Evolutionary conservation across 1,140 invertebrate genomes (phyloP).

Genomic region (Drosophila melanica): DNA sequence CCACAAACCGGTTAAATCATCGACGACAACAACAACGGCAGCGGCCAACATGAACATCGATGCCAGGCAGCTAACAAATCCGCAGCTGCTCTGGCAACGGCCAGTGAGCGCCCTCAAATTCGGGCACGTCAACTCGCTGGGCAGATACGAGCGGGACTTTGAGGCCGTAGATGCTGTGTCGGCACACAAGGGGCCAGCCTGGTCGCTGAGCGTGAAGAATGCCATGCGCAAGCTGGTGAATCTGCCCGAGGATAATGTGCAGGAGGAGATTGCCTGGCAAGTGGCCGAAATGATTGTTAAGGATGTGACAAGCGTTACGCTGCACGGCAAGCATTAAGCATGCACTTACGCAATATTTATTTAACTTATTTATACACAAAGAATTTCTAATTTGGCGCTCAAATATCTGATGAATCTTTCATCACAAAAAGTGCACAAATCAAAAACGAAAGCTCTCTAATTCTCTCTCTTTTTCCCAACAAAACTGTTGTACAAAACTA

Average conservation of each 20-base stretch:
- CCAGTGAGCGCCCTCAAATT: slow-evolving; percentile 90
- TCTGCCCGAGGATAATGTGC: slow-evolving; percentile 92
- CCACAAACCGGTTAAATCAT: slow-evolving; percentile 70
- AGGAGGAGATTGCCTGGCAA: slow-evolving; percentile 97
- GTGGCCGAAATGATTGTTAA: slow-evolving; percentile 97
- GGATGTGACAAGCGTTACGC: slow-evolving; percentile 94
- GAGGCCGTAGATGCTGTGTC: slow-evolving; percentile 90
- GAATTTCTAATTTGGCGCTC: slow-evolving; percentile 36
- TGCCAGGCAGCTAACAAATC: slow-evolving; percentile 91
- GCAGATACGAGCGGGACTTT: slow-evolving; percentile 94
- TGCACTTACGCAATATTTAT: slow-evolving; percentile 14
- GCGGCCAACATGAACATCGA: slow-evolving; percentile 90
- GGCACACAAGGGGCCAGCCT: slow-evolving; percentile 84
- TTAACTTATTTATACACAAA: slow-evolving; percentile 17
- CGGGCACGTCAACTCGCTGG: slow-evolving; percentile 92
- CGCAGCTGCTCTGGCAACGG: slow-evolving; percentile 93
- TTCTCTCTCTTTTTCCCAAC: slow-evolving; percentile 2
- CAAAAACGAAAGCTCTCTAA: slow-evolving; percentile 27
- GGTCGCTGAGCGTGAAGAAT: slow-evolving; percentile 84
- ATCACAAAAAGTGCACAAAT: slow-evolving; percentile 32
- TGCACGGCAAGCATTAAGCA: slow-evolving; percentile 83
- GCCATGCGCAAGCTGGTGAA: slow-evolving; percentile 92
- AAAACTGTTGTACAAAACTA: slow-evolving; percentile 27
- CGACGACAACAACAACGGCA: slow-evolving; percentile 21
- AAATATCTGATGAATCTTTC: slow-evolving; percentile 45